phyloP scores from a whole-genome alignment of 1,140 invertebrate genomes.

The Prorops nasuta region DNA sequence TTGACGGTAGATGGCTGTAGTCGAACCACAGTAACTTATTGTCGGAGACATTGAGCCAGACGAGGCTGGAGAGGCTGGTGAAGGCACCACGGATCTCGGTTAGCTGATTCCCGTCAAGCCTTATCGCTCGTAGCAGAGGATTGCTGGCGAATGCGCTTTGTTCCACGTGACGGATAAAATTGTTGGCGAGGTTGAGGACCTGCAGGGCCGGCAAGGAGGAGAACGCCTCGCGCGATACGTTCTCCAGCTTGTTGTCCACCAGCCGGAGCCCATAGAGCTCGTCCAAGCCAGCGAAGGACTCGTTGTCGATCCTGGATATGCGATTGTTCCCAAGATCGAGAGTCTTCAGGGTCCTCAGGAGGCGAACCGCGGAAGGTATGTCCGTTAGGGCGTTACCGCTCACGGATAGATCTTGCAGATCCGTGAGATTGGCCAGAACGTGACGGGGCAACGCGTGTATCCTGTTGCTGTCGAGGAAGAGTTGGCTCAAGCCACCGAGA shows the following conservation, averaged over 20 bases:
- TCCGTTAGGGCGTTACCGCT: constrained; percentile 78
- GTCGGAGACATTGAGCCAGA: constrained; percentile 90
- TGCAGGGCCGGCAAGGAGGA: constrained; percentile 78
- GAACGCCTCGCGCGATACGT: constrained; percentile 79
- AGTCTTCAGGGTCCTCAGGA: constrained; percentile 72
- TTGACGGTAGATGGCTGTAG: constrained; percentile 78
- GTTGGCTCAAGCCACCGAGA: constrained; percentile 68
- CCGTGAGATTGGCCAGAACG: constrained; percentile 77
- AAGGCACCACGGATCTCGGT: constrained; percentile 84
- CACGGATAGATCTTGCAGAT: constrained; percentile 81
- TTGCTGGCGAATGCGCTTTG: constrained; percentile 80
- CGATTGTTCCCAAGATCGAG: constrained; percentile 84
- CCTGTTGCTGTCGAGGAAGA: constrained; percentile 75
- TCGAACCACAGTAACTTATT: constrained; percentile 90
- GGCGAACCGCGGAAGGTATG: constrained; percentile 74
- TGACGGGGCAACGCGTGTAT: constrained; percentile 68
- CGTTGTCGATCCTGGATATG: constrained; percentile 73
- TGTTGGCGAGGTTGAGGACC: constrained; percentile 85
- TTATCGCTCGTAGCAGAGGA: constrained; percentile 77
- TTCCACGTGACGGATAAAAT: constrained; percentile 78
- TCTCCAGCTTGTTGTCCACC: constrained; percentile 85
- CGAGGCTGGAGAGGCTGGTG: constrained; percentile 74
- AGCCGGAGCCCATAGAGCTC: constrained; percentile 78
- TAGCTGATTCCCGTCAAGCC: constrained; percentile 82
- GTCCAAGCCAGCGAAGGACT: constrained; percentile 78